Base-by-base conservation (phyloP, 2,797 vertebrate genomes). In the Sandelia bainsii region DNA sequence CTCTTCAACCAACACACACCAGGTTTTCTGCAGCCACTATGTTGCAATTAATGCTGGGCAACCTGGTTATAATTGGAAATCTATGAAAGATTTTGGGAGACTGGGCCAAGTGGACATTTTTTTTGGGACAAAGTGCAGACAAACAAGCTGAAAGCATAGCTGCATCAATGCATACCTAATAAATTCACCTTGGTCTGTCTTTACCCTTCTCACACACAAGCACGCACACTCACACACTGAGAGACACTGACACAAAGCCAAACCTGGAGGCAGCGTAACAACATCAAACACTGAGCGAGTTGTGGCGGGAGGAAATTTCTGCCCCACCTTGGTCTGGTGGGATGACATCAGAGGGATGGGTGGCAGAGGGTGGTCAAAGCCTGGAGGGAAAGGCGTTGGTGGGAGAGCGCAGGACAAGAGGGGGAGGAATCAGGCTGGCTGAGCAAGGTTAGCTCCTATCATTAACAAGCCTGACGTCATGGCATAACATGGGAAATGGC, bases 261-360 rank as follows among this genome's bases (percentile, higher is more conserved):
- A 74, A 67, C 75, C 82, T 22, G 0, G 64, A 75, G 84, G 84
- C 81, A 11, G 72, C 3, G 23, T 74, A 81, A 73, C 73, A 83
- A 79, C 86, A 85, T 90, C 76, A 89, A 87, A 88, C 84, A 89
- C 80, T 70, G 72, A 82, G 81, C n/a, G 14, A 69, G 74, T 69
- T 80, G 84, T 19, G 39, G 83, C 53, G 22, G 73, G 80, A 86
- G 74, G 72, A 88, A 90, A 89, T 84, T 78, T 69, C 82, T 80
- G 80, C 82, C 80, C 79, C 69, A 78, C 79, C 84, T 84, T 42
- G 8, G 60, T 63, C 40, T 75, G 77, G 78, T 22, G 10, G 69
- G 69, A 80, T 90, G 85, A 89, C 89, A 82, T 90, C 85, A 80
- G 78, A 82, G 77, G 72, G 37, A 53, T 72, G 73, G 67, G 76